Base-by-base conservation (phyloP, 2,797 vertebrate genomes). In the Astyanax mexicanus region DNA sequence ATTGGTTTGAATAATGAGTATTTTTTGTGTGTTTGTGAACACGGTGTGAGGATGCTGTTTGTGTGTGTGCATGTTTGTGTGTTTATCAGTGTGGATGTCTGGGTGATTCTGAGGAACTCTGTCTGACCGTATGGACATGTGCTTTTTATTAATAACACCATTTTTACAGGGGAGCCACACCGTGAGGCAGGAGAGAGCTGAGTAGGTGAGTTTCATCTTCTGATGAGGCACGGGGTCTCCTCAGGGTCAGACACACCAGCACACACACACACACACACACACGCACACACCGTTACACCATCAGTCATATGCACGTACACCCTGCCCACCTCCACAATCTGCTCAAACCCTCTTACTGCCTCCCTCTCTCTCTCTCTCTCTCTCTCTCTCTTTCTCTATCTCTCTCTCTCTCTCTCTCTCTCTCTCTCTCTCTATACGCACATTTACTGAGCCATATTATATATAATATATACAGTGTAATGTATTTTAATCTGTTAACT, bases 201-300 rank as follows among this genome's bases (percentile, higher is more conserved):
- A 83, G 89, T 85, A 91, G 89, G 86, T 87, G 86, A 90, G 88
- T 84, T 91, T 90, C 88, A 91, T 92, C 89, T 91, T 90, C 90
- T 93, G 89, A 90, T 91, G 92, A 89, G 88, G 88, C 88, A 85
- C 88, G 89, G 86, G 90, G 90, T 93, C 92, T 90, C 91, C 84
- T 69, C 77, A 85, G 83, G 88, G 87, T 87, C 90, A 93, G 90
- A 91, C 84, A 86, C 87, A 83, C 89, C 83, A 86, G 90, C 89
- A 95, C 92, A 93, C 65, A 64, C 62, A 23, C 57, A 74, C 72
- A 47, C 4, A 58, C 3, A 32, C 69, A 73, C 64, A 42, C 51
- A 51, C 55, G 21, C 47, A 40, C 90, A 93, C 76, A 32, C 29
- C 29, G 29, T 32, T 32, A 70, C 67, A 61, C 55, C 27, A 62